A percentile compares a stretch with the other conserved stretches of the same genome.
These are phyloP conservation scores for Vipera latastei DNA, from an alignment of 2,797 vertebrate genomes.

Conservation along the genomic window DNA sequence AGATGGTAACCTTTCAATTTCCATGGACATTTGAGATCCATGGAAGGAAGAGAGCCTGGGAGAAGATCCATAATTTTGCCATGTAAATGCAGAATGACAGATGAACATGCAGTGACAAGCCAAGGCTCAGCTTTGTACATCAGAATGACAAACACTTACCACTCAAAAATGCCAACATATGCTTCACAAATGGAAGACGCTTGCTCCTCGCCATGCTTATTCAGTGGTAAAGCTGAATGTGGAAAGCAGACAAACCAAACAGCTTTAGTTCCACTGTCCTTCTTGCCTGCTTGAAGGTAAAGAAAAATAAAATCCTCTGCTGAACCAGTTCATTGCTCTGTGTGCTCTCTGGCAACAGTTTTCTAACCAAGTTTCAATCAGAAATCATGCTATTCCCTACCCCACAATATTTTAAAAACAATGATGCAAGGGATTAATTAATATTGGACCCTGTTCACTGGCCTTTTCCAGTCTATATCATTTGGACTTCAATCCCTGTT, in stretches of 20 bases:
- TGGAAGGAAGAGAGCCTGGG: conserved; percentile 4
- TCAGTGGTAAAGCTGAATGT: not conserved
- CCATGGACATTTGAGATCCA: conserved; percentile 30
- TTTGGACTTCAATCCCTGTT: not conserved
- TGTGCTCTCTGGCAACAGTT: not conserved
- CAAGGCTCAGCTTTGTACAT: conserved; percentile 3
- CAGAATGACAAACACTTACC: conserved; percentile 7
- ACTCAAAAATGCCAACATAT: not conserved
- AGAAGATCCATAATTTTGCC: conserved; percentile 26
- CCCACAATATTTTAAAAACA: not conserved
- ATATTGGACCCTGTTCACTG: not conserved
- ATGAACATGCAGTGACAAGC: conserved; percentile 15
- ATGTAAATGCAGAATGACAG: conserved; percentile 2
- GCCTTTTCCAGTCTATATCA: not conserved
- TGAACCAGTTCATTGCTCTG: not conserved
- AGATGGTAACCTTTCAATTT: conserved; percentile 47
- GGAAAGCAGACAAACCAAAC: not conserved
- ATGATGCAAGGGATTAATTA: not conserved
- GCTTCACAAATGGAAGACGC: conserved; percentile 6
- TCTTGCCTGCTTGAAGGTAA: not conserved
- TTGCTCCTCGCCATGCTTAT: not conserved
- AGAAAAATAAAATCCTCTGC: not conserved
- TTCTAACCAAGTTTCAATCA: not conserved
- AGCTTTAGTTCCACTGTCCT: not conserved
- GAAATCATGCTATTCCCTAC: not conserved